Evolutionary conservation across 1,140 invertebrate species (phyloP).

Genomic region (Geopemphigus sp.): DNA sequence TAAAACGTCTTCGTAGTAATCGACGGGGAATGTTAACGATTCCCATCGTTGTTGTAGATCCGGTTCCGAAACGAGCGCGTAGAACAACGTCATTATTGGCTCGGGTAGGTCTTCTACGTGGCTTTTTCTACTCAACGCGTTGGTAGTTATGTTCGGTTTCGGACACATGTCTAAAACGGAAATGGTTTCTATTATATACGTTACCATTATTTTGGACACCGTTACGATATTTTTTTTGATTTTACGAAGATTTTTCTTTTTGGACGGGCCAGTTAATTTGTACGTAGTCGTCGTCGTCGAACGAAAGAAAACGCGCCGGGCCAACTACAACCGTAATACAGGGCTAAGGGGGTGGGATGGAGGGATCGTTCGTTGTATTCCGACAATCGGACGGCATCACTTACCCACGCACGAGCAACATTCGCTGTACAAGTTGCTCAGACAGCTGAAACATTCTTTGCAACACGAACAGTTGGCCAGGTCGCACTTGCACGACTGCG

Average conservation of each 20-base stretch:
- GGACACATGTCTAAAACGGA: constrained; percentile 78
- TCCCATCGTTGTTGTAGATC: constrained; percentile 73
- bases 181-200: no score
- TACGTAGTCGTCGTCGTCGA: no score
- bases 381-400: no score
- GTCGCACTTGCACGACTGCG: constrained; percentile 92
- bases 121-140: constrained; percentile 71
- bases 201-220: no score
- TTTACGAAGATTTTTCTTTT: no score
- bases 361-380: no score
- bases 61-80: constrained; percentile 74
- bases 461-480: constrained; percentile 87
- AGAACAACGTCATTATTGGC: constrained; percentile 78
- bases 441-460: constrained; percentile 85
- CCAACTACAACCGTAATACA: no score
- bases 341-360: no score
- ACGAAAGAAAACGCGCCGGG: no score
- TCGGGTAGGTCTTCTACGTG: constrained; percentile 83
- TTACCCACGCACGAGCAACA: constrained; percentile 94
- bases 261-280: no score
- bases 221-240: no score
- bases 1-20: constrained; percentile 62
- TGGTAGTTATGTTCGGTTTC: constrained; percentile 72
- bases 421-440: constrained; percentile 84
- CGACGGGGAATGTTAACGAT: constrained; percentile 74